These are phyloP conservation scores for Erythrolamprus reginae DNA, from an alignment of 2,113 vertebrate genomes.

Conservation along the genomic window DNA sequence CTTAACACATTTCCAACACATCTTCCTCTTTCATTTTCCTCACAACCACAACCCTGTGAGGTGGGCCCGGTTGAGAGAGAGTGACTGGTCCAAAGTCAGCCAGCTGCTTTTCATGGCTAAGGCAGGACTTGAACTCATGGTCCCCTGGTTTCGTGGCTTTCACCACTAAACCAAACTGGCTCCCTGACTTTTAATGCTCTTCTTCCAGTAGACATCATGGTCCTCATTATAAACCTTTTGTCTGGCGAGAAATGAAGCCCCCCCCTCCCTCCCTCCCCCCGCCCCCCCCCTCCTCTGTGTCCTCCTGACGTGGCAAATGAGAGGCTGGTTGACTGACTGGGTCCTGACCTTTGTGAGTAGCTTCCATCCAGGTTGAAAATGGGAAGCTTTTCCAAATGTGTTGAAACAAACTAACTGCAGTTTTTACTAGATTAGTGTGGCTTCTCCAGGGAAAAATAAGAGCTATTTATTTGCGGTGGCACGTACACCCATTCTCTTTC, in stretches of 20 bases:
- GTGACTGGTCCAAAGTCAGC: too few species aligned
- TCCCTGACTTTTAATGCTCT: background rate
- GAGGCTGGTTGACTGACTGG: slow-evolving; percentile 30
- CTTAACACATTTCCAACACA: too few species aligned
- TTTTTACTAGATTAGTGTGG: background rate
- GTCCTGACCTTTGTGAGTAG: slow-evolving; percentile 48
- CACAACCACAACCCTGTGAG: too few species aligned
- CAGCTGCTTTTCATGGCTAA: too few species aligned
- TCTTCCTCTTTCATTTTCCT: too few species aligned
- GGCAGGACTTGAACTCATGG: too few species aligned
- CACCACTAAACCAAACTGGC: too few species aligned
- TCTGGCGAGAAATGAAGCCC: slow-evolving; percentile 32
- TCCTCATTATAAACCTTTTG: slow-evolving; percentile 39
- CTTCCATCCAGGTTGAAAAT: slow-evolving; percentile 46
- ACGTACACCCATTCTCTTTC: background rate
- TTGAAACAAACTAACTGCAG: slow-evolving; percentile 41
- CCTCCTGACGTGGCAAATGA: slow-evolving; percentile 39
- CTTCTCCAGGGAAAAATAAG: background rate
- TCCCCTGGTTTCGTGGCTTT: too few species aligned
- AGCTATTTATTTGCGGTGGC: background rate
- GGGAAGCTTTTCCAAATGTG: slow-evolving; percentile 43
- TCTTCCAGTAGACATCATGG: background rate
- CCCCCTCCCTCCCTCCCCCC: slow-evolving; percentile 34
- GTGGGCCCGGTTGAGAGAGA: too few species aligned
- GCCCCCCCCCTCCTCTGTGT: slow-evolving; percentile 37